These are phyloP conservation scores for Chydorus sphaericus DNA, from an alignment of 2,888 invertebrate species.

Conservation along the genomic window DNA sequence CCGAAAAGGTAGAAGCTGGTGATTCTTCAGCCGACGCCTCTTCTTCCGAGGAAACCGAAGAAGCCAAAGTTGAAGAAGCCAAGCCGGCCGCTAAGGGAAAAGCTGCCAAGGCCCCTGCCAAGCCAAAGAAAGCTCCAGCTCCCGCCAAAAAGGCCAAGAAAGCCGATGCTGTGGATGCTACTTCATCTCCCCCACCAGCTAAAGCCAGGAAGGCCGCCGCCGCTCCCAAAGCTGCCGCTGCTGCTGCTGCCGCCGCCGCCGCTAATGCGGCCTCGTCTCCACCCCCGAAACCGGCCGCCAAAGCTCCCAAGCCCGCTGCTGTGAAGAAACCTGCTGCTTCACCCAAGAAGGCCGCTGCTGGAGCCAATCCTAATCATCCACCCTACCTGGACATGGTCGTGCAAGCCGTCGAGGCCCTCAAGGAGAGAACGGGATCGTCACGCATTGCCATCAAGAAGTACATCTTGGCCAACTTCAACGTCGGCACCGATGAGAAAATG, in stretches of 20 bases:
- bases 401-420: conserved; percentile 27
- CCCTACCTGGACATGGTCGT: conserved; percentile 30
- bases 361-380: no score
- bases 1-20: not conserved
- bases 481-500: conserved; percentile 25
- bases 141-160: not conserved
- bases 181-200: not conserved
- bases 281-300: not conserved
- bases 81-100: not conserved
- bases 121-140: not conserved
- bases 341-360: not conserved
- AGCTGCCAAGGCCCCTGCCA: not conserved
- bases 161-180: not conserved
- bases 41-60: not conserved
- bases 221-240: not conserved
- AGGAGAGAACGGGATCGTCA: conserved; percentile 32
- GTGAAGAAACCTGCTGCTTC: not conserved
- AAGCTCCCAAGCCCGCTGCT: not conserved
- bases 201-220: not conserved
- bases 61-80: not conserved
- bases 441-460: conserved; percentile 29
- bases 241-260: not conserved
- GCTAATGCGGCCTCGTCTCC: not conserved
- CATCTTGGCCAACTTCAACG: conserved; percentile 26
- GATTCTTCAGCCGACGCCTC: not conserved